Evolutionary conservation across 2,888 invertebrate genomes (phyloP), one percentile per base, ranked within the genome.

Genomic region (Ctenicera cuprea): DNA sequence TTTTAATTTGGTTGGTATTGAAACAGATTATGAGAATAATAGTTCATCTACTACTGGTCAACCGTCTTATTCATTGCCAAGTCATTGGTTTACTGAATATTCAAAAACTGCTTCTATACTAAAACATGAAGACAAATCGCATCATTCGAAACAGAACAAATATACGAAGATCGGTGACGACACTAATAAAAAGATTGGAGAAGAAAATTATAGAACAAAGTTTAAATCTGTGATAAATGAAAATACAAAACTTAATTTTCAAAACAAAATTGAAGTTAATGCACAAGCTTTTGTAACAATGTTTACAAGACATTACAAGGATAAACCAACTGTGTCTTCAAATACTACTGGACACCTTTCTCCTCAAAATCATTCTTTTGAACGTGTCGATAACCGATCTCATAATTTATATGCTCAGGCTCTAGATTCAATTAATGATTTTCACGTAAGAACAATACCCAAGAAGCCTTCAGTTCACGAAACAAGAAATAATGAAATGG

Each of bases 21-120:
- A 90, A 78, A 83, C 87, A 3, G 87, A 89, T 26, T 83, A 84
- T 9, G 87, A 88, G 76, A 87, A 88, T 14, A 78, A 88, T 4
- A 88, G 87, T 74, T 86, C 87, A 43, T 73, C 66, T 8, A 65
- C 80, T 7, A 80, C 82, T 5, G 89, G 86, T 68, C 38, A 14
- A 38, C 54, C 26, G 26, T 26, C 30, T 30, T 90, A 89, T 80
- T 86, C 89, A 26, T 87, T 90, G 0, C 90, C 91, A 0, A 87
- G 88, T 7, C 88, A 88, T 69, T 90, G 90, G 90, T 90, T 90
- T 0, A 90, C 89, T 0, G 87, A 89, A 64, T 82, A 83, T 66
- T 73, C 76, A 0, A 80, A 80, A 41, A 33, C 75, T 0, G 76
- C 79, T 26, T 50, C 73, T 9, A 65, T 70, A 38, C 48, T 59